phyloP scores from a whole-genome alignment of 2,113 vertebrate genomes.

The Sturnira hondurensis region DNA sequence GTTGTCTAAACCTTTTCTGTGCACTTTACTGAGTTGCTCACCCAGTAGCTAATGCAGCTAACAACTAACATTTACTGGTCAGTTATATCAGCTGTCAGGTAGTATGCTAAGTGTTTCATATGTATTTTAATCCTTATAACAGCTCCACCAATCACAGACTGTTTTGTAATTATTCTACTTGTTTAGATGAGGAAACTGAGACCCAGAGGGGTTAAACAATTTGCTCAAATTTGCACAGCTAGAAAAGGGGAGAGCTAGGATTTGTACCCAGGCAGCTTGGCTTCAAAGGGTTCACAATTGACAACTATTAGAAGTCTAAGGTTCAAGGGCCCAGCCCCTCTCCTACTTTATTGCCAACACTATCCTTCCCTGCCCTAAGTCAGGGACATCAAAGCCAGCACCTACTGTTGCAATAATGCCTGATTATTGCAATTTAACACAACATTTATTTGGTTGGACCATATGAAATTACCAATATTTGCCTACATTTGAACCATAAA shows the following conservation, averaged over 20 bases:
- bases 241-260: neutral
- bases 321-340: neutral
- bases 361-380: neutral
- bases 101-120: neutral
- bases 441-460: neutral
- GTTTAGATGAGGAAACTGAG: neutral
- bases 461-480: neutral
- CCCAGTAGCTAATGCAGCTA: neutral
- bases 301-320: neutral
- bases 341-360: neutral
- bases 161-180: neutral
- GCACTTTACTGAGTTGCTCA: neutral
- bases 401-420: neutral
- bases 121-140: conserved; percentile 1
- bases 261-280: neutral
- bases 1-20: neutral
- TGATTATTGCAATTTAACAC: neutral
- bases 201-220: neutral
- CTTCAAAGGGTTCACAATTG: neutral
- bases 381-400: neutral
- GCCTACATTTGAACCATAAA: neutral
- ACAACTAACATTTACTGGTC: neutral
- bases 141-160: neutral
- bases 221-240: neutral
- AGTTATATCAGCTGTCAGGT: neutral